Evolutionary conservation across 2,797 vertebrate species (phyloP), one percentile per base, ranked within the genome.

Genomic region (Phyllotis vaccarum): DNA sequence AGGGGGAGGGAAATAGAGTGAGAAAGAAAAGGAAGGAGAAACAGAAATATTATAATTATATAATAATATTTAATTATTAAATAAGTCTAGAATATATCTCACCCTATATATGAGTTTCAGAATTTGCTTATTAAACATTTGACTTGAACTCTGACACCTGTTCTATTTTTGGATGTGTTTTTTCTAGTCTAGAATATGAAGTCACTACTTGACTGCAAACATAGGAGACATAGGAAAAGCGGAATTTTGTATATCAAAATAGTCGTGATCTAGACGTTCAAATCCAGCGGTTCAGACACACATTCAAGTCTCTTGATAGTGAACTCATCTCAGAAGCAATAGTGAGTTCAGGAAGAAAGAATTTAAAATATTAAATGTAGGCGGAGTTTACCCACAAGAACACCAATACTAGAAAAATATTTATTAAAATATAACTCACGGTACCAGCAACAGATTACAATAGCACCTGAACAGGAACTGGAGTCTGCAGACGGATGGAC

Each of bases 261-360:
- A 93, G 10, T 43, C 54, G 46, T 93, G 86, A 94, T 24, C 17
- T 72, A 49, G 27, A 24, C 40, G 37, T 91, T 90, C 70, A 88
- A 93, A 74, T 68, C 19, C 4, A 37, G n/a, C 27, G 43, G 68
- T 31, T 86, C 17, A 66, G 78, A 78, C 21, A 27, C 62, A 66
- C 31, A 56, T 54, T 83, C 40, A 83, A 83, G 37, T 34, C 58
- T 89, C 52, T 95, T n/a, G 31, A 72, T 10, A 82, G 1, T 60
- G 22, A 95, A 34, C 49, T n/a, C 12, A 1, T 29, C 58, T 46
- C 46, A 64, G 81, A 10, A 64, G 64, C 81, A 46, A 12, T 34
- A 90, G 11, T 66, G 54, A 74, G 29, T 74, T 83, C n/a, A 43
- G 87, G 58, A 9, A 86, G 37, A 29, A 54, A 75, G 19, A 81